A percentile compares a stretch with the other conserved stretches of the same genome.
Evolutionary conservation across 2,888 invertebrate species (phyloP).

Genomic region (Parnassius glacialis): DNA sequence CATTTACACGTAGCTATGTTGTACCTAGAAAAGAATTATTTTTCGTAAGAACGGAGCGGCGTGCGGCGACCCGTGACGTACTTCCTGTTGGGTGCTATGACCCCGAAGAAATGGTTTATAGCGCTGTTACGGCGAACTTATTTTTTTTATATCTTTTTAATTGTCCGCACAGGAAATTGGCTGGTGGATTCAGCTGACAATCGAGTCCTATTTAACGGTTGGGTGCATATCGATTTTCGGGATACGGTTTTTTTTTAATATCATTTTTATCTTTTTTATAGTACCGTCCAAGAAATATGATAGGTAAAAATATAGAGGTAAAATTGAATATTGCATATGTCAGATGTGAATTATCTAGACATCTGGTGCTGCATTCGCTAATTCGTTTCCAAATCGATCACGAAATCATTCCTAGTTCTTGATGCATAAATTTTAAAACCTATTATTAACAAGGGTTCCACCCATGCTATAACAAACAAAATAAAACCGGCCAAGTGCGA

Average conservation of each 20-base stretch:
- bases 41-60: conserved; percentile 69
- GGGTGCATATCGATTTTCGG: conserved; percentile 40
- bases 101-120: conserved; percentile 71
- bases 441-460: too few relatives aligned
- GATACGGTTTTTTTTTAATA: conserved; percentile 11
- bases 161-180: conserved; percentile 73
- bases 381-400: too few relatives aligned
- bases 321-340: too few relatives aligned
- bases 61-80: conserved; percentile 75
- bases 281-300: not conserved
- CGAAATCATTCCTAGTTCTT: too few relatives aligned
- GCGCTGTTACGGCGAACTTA: conserved; percentile 40
- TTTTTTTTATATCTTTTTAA: conserved; percentile 64
- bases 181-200: conserved; percentile 53
- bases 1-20: conserved; percentile 52
- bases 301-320: too few relatives aligned
- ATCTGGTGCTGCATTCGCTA: too few relatives aligned
- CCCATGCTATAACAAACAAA: too few relatives aligned
- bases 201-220: conserved; percentile 69
- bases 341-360: too few relatives aligned
- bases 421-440: too few relatives aligned
- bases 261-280: conserved; percentile 9
- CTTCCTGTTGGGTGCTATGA: conserved; percentile 80
- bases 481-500: too few relatives aligned
- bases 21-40: conserved; percentile 59